Evolutionary conservation across 2,888 invertebrate genomes (phyloP), one percentile per base, ranked within the genome.

Genomic region (Tanaodytes sp.): DNA sequence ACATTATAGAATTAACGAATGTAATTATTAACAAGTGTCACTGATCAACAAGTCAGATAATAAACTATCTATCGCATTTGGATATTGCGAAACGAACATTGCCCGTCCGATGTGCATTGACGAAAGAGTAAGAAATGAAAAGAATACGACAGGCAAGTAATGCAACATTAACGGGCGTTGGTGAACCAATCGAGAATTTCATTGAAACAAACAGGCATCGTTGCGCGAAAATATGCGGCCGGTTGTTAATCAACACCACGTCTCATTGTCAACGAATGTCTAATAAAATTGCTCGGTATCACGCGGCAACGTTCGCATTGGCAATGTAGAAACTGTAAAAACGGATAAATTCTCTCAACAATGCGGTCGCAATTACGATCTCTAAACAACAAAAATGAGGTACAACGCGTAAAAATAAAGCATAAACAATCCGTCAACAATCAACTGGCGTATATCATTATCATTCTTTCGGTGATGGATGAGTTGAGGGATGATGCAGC

Each of bases 11-110:
- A 66, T 61, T 55, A 67, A 67, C 61, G 61, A 67, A 61, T 67
- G 67, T 67, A 42, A 54, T 55, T 37, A 55, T 67, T 67, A 67
- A 67, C 67, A 67, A 67, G 67, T 67, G 67, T 49, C 67, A 51
- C 46, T 67, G 67, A 55, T 61, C 61, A 67, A 67, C 67, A 49
- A 67, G 61, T 51, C 37, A 55, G 61, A 67, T 61, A 61, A 61
- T 67, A 59, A 48, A 66, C 39, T 59, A 59, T 51, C 43, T 61
- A 45, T 55, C 39, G 36, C 11, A 31, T 63, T 49, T 27, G 27
- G 61, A 39, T 67, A 61, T 67, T 67, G 67, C 67, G 59, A 59
- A 8, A 33, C 23, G 23, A 5, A 23, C 23, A 23, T 23, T 23
- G 23, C 23, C 23, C 8, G 23, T 8, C 23, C 23, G 23, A 5